A percentile compares a stretch with the other conserved stretches of the same genome.
Conservation (phyloP, 2,797 vertebrate species). For the Momotus momota region DNA sequence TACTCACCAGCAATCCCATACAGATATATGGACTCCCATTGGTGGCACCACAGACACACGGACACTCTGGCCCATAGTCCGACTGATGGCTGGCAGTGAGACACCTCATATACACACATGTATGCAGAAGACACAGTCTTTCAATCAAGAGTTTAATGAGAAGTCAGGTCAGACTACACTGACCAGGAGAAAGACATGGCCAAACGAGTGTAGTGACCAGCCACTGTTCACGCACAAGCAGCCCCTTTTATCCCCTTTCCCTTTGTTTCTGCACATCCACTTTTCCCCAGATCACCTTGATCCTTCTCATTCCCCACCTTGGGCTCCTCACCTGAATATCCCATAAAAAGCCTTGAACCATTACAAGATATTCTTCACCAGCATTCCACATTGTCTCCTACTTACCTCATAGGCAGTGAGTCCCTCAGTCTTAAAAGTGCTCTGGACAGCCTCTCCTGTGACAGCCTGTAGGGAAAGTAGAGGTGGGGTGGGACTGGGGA, state of each 20-base stretch:
- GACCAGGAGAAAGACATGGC: neutral
- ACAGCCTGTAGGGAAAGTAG: neutral
- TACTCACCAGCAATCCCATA: neutral
- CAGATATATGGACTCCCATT: neutral
- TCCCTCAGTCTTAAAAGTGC: neutral
- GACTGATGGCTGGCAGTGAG: neutral
- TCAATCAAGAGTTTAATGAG: neutral
- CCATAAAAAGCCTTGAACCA: neutral
- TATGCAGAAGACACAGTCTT: neutral
- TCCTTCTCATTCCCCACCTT: neutral
- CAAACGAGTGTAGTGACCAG: neutral
- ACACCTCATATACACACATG: neutral
- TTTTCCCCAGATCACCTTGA: neutral
- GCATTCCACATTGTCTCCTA: neutral
- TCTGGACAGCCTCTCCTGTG: neutral
- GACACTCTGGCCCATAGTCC: neutral
- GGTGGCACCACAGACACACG: neutral
- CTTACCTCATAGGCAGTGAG: neutral
- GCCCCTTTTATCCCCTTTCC: neutral
- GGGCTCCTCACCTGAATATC: neutral
- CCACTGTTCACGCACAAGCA: fast-evolving
- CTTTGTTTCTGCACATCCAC: neutral
- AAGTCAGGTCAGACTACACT: neutral
- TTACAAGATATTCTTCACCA: neutral
- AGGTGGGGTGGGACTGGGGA: neutral